A percentile compares a stretch with the other conserved stretches of the same genome.
phyloP scores from a whole-genome alignment of 2,113 vertebrate genomes.

The Daphoenositta chrysoptera region DNA sequence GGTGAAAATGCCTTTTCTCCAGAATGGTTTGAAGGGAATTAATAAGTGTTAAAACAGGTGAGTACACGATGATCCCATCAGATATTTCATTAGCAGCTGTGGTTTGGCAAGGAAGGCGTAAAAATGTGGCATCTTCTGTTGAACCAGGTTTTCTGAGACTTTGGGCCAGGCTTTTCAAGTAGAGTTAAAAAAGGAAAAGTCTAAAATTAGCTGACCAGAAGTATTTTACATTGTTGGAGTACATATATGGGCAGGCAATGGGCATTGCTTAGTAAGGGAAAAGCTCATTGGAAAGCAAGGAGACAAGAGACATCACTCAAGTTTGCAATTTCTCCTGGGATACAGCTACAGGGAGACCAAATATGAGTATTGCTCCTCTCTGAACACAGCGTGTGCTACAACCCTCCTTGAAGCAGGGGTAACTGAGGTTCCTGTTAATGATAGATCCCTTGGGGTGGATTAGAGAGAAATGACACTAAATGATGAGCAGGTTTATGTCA shows the following conservation, averaged over 20 bases:
- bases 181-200: background rate
- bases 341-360: background rate
- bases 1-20: background rate
- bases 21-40: background rate
- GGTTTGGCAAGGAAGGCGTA: background rate
- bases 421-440: background rate
- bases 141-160: background rate
- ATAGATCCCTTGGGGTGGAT: background rate
- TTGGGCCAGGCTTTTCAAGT: background rate
- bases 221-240: background rate
- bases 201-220: background rate
- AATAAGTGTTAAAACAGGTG: background rate
- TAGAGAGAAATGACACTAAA: background rate
- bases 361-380: background rate
- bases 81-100: background rate
- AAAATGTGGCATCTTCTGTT: background rate
- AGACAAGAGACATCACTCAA: background rate
- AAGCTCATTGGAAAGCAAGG: background rate
- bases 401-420: too few species aligned
- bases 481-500: background rate
- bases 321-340: background rate
- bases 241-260: rapidly evolving
- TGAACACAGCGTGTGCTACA: background rate
- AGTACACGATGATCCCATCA: background rate
- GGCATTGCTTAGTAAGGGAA: background rate